Base-by-base conservation (phyloP, 1,140 invertebrate genomes). In the Aphidius ervi region DNA sequence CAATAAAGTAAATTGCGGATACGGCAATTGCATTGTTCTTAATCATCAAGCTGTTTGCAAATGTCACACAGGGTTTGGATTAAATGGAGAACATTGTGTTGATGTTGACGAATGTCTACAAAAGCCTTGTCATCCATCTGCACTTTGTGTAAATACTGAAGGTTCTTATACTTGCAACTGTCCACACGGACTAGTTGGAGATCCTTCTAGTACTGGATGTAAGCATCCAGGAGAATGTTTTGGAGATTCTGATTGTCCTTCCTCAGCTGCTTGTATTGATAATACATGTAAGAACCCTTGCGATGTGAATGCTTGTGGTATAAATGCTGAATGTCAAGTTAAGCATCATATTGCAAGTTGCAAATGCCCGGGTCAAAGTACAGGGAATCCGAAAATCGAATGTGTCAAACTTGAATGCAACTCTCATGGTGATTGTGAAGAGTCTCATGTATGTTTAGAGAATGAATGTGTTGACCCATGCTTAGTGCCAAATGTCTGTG, bases 251-350 rank as follows among this genome's bases (percentile, higher is more conserved):
- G 91, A 94, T 65, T 95, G 93, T 72, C 89, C 91, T 1, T 79
- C 83, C 9, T 85, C 87, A 43, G 90, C 92, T 2, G 83, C 86
- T 59, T 95, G 93, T 68, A 73, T 87, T 10, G 87, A 92, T 52
- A 86, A 88, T 59, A 84, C 83, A 53, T 95, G 93, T 67, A 83
- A 86, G 50, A 91, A 93, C 80, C 91, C 91, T 1, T 96, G 93
- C 74, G 85, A 87, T 48, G 73, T 75, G 61, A 80, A 10, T 77
- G 82, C 39, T 1, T 95, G 93, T 70, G 92, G 92, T 5, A 77
- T 79, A 60, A 89, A 90, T 70, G 89, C 93, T 4, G 81, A 87
- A 49, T 95, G 93, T 72, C 67, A 81, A 31, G 84, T 88, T 1
- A 72, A 79, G 20, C 81, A 83, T 20, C 92, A 94, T 70, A 76